These are phyloP conservation scores for Drosophila koepferae DNA, from an alignment of 2,888 invertebrate species.

Conservation along the genomic window DNA sequence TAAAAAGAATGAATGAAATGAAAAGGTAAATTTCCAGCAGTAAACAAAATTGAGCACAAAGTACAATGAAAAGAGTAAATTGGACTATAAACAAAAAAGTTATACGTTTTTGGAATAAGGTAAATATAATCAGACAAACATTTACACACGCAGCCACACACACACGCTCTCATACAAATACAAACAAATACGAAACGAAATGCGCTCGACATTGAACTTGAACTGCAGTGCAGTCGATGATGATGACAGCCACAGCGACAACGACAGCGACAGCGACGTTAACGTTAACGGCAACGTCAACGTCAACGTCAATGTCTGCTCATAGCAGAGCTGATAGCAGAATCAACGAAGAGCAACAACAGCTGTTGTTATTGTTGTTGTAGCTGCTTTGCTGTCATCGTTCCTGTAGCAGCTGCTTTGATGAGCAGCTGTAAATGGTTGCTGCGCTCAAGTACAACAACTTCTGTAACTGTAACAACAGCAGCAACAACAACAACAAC, in stretches of 20 bases:
- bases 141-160: slow-evolving; percentile 7
- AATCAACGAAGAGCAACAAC: slow-evolving; percentile 38
- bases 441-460: neutral
- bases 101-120: slow-evolving; percentile 50
- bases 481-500: slow-evolving; percentile 13
- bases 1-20: slow-evolving; percentile 37
- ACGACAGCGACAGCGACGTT: slow-evolving; percentile 11
- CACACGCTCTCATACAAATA: slow-evolving; percentile 12
- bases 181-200: slow-evolving; percentile 55
- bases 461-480: slow-evolving; percentile 5
- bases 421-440: slow-evolving; percentile 27
- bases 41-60: slow-evolving; percentile 19
- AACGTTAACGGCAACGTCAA: slow-evolving; percentile 3
- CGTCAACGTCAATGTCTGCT: slow-evolving; percentile 13
- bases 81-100: slow-evolving; percentile 54
- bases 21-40: slow-evolving; percentile 26
- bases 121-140: slow-evolving; percentile 43
- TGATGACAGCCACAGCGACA: slow-evolving; percentile 24
- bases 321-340: slow-evolving; percentile 50
- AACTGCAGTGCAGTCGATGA: slow-evolving; percentile 76
- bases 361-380: slow-evolving; percentile 26
- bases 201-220: slow-evolving; percentile 83
- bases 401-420: neutral
- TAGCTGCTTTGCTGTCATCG: slow-evolving; percentile 11
- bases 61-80: slow-evolving; percentile 45